Evolutionary conservation across 1,140 invertebrate species (phyloP).

Genomic region (Heliothis virescens): DNA sequence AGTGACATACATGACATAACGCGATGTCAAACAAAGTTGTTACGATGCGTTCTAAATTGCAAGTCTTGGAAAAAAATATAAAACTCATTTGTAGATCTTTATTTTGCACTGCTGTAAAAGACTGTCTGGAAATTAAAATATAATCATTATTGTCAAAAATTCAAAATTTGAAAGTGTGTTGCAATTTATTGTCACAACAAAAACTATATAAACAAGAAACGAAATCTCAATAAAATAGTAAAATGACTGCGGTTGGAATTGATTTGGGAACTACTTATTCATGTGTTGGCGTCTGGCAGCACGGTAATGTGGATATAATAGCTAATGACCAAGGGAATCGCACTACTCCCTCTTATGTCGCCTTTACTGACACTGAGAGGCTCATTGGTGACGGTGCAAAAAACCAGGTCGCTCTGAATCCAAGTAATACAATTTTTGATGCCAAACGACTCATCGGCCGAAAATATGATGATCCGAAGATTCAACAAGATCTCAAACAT

Average conservation of each 20-base stretch:
- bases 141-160: not conserved
- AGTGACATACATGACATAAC: too few relatives aligned
- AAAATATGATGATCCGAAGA: slow-evolving; percentile 90
- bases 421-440: slow-evolving; percentile 85
- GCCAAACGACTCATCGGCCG: slow-evolving; percentile 89
- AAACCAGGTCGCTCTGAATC: slow-evolving; percentile 88
- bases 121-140: not conserved
- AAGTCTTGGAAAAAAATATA: too few relatives aligned
- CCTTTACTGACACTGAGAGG: slow-evolving; percentile 93
- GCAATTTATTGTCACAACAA: not conserved
- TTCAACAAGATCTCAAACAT: slow-evolving; percentile 91
- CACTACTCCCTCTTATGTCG: slow-evolving; percentile 96
- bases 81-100: not conserved
- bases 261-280: slow-evolving; percentile 94
- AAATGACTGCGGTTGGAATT: slow-evolving; percentile 90
- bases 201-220: slow-evolving; percentile 5
- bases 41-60: too few relatives aligned
- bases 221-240: not conserved
- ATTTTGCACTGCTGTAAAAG: not conserved
- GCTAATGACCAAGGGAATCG: slow-evolving; percentile 98
- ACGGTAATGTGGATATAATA: slow-evolving; percentile 97
- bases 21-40: too few relatives aligned
- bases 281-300: slow-evolving; percentile 92
- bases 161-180: slow-evolving; percentile 4
- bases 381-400: slow-evolving; percentile 91